A percentile compares a stretch with the other conserved stretches of the same genome.
These are phyloP conservation scores for Streblospio benedicti DNA, from an alignment of 1,140 invertebrate species.

Conservation along the genomic window DNA sequence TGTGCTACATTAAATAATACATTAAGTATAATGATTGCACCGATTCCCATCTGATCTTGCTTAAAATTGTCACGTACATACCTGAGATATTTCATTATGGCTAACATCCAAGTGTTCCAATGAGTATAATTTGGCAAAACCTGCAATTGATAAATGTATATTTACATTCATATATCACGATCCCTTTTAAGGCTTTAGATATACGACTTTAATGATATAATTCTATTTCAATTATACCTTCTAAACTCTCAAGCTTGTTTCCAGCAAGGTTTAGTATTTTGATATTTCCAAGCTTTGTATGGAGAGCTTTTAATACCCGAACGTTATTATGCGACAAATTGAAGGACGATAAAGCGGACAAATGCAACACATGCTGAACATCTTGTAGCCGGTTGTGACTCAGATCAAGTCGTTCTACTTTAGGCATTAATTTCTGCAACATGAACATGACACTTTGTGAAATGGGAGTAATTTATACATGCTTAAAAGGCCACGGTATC, in stretches of 20 bases:
- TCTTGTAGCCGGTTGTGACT: slow-evolving; percentile 64
- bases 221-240: no score
- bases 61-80: no score
- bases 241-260: slow-evolving; percentile 63
- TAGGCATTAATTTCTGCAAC: slow-evolving; percentile 60
- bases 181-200: no score
- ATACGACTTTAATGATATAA: no score
- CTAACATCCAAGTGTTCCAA: slow-evolving; percentile 76
- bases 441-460: slow-evolving; percentile 1
- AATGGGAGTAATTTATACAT: no score
- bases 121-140: slow-evolving; percentile 61
- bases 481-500: no score
- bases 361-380: slow-evolving; percentile 67
- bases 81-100: slow-evolving; percentile 64
- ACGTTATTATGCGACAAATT: slow-evolving; percentile 66
- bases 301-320: slow-evolving; percentile 62
- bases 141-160: slow-evolving; percentile 33
- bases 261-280: slow-evolving; percentile 74
- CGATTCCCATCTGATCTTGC: no score
- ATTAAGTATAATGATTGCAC: no score
- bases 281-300: slow-evolving; percentile 81
- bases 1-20: no score
- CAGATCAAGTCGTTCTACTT: slow-evolving; percentile 63
- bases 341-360: slow-evolving; percentile 66
- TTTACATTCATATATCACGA: no score